Evolutionary conservation across 2,797 vertebrate species (phyloP), one percentile per base, ranked within the genome.

Genomic region (Coregonus ussuriensis): DNA sequence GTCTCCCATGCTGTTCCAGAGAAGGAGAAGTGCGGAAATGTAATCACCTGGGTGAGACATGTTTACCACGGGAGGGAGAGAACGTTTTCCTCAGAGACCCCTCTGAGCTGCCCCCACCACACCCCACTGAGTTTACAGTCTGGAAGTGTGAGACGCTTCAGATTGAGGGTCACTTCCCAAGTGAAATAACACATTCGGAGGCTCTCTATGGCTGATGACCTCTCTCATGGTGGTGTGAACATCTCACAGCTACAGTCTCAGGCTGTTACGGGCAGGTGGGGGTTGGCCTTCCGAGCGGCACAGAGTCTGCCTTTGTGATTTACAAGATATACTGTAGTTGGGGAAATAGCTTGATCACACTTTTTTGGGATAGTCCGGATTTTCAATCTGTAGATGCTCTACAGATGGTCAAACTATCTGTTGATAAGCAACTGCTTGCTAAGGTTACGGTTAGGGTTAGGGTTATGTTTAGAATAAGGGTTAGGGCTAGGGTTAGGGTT

Each of bases 181-280:
- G 79, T 89, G 84, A 91, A 82, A 90, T 81, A 90, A 53, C 56
- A 76, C 77, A 76, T 63, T 31, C 25, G 3, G 63, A 56, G 68
- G 77, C 25, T 76, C 16, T 47, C 31, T 4, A 37, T 56, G 51
- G 47, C n/a, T n/a, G 33, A 0, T 3, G 1, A 37, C 18, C 59
- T 25, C n/a, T 41, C 2, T 52, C 74, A 56, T n/a, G 29, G 35
- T 33, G 63, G 62, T 31, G 68, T 62, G 74, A 75, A 63, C 70
- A 15, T 13, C 72, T 41, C 54, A 2, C 56, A 74, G 25, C 31
- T 54, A 16, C 5, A 25, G 25, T 73, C 71, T 6, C 65, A 33
- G 65, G 14, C 29, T 2, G 29, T 31, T 1, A 35, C 3, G 65
- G 6, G 65, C 31, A 35, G 29, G 65, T 67, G 65, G 13, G 29